phyloP scores from a whole-genome alignment of 1,140 invertebrate species.

The Caenorhabditis tropicalis region DNA sequence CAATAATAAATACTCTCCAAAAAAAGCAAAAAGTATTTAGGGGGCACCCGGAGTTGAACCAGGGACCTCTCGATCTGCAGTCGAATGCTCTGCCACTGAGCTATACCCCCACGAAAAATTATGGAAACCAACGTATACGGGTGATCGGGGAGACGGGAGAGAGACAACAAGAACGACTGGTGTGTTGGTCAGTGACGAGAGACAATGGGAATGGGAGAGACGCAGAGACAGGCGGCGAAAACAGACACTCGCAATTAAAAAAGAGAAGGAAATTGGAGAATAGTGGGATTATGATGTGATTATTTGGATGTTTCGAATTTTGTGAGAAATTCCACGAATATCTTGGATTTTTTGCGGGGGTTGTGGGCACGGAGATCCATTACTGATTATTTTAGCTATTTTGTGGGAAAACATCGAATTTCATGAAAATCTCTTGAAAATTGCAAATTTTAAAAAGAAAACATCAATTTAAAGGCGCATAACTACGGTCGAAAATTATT shows the following conservation, averaged over 20 bases:
- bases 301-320: too few species aligned
- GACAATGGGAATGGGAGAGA: background rate
- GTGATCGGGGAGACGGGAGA: background rate
- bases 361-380: too few species aligned
- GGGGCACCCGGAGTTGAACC: constrained; percentile 75
- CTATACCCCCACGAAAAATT: constrained; percentile 72
- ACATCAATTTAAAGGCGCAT: too few species aligned
- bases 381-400: too few species aligned
- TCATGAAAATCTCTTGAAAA: too few species aligned
- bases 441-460: too few species aligned
- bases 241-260: background rate
- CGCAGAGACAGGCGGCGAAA: background rate
- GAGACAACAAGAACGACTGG: background rate
- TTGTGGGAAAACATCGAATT: too few species aligned
- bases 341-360: too few species aligned
- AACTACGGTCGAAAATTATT: too few species aligned
- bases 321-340: too few species aligned
- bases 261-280: background rate
- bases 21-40: constrained; percentile 29
- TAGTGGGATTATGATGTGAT: background rate
- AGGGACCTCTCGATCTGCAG: constrained; percentile 76
- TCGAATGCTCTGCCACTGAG: constrained; percentile 76
- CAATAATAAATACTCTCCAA: background rate
- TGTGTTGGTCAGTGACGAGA: too few species aligned
- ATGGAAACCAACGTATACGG: background rate